These are phyloP conservation scores for Aricia artaxerxes DNA, from an alignment of 2,888 invertebrate species.

Conservation along the genomic window DNA sequence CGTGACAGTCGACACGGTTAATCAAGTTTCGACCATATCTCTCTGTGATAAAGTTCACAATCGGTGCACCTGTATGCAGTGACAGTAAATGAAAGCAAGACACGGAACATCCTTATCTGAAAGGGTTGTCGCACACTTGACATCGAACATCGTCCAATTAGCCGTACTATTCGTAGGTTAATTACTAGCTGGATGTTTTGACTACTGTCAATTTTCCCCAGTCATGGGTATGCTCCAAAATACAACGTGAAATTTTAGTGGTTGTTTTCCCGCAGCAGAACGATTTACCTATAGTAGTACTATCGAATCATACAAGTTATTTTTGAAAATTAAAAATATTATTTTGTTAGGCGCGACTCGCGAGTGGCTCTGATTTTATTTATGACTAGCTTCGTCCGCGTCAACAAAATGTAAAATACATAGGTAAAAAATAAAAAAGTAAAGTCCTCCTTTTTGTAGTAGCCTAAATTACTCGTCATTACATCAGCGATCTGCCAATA, in stretches of 20 bases:
- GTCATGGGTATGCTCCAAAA: neutral
- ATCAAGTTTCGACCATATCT: neutral
- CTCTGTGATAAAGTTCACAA: neutral
- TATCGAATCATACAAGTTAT: too few species aligned
- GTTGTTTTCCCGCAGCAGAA: too few species aligned
- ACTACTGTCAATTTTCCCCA: neutral
- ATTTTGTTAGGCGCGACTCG: too few species aligned
- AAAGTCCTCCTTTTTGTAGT: too few species aligned
- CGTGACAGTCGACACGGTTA: neutral
- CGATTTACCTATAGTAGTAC: too few species aligned
- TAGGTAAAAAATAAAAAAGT: too few species aligned
- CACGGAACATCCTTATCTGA: constrained; percentile 7
- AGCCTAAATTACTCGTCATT: too few species aligned
- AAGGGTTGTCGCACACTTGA: constrained; percentile 1
- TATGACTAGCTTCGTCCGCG: too few species aligned
- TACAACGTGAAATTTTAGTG: neutral
- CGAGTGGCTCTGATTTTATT: too few species aligned
- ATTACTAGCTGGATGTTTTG: neutral
- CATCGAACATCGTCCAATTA: constrained; percentile 4
- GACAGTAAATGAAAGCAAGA: neutral
- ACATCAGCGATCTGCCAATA: too few species aligned
- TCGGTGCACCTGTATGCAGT: neutral
- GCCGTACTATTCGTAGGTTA: neutral
- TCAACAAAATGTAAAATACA: too few species aligned
- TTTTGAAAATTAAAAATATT: too few species aligned